phyloP scores from a whole-genome alignment of 1,140 invertebrate genomes.

The Penaeus vannamei region DNA sequence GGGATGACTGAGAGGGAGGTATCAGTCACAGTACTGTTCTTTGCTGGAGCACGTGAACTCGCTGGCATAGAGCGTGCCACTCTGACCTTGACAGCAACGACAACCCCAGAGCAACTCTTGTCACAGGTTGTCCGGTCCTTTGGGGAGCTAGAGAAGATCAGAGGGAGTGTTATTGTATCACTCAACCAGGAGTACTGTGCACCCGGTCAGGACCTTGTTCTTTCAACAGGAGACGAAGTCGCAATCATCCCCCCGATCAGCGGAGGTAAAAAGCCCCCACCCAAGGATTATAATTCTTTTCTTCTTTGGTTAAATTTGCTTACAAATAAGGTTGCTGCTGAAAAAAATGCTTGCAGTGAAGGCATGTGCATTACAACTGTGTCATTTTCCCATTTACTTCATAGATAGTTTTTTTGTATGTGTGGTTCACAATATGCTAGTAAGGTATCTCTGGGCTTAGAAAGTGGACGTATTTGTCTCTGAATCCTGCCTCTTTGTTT shows the following conservation, averaged over 20 bases:
- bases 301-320: background rate
- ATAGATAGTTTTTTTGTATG: background rate
- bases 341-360: background rate
- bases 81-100: constrained; percentile 45
- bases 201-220: constrained; percentile 47
- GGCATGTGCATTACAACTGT: background rate
- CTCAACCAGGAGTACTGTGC: constrained; percentile 67
- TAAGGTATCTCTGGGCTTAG: background rate
- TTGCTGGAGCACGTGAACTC: constrained; percentile 62
- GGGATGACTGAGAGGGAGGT: constrained; percentile 59
- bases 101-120: constrained; percentile 50
- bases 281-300: background rate
- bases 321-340: background rate
- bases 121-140: constrained; percentile 50
- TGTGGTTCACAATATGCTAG: background rate
- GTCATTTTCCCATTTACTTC: background rate
- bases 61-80: constrained; percentile 52
- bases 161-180: constrained; percentile 62
- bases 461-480: background rate
- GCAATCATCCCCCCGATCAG: constrained; percentile 68
- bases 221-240: constrained; percentile 65
- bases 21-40: constrained; percentile 55
- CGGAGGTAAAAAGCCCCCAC: constrained; percentile 58
- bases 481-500: too few species aligned
- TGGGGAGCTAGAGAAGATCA: constrained; percentile 60